A percentile compares a stretch with the other conserved stretches of the same genome.
Conservation (phyloP, 2,888 invertebrate species). For the Clunio marinus region DNA sequence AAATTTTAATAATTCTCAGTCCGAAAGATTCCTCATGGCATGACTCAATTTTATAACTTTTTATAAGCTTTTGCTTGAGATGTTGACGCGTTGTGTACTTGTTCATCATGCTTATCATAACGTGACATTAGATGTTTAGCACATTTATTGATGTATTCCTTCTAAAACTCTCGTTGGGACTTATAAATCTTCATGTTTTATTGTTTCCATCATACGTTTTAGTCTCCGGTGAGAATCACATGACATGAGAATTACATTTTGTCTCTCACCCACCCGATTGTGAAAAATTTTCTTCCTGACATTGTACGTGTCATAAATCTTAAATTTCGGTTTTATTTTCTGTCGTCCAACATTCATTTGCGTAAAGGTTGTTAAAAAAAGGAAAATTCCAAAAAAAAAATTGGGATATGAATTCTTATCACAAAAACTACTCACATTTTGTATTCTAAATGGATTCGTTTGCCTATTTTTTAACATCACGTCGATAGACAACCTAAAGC, state of each 20-base stretch:
- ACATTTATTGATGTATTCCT: conserved; percentile 7
- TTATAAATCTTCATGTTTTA: conserved; percentile 22
- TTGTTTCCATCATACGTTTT: background rate
- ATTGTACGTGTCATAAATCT: background rate
- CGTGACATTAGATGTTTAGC: background rate
- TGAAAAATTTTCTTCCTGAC: no score
- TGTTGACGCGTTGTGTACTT: background rate
- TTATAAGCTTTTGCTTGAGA: background rate
- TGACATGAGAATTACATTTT: conserved; percentile 6
- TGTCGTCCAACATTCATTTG: no score
- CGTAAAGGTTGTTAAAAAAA: no score
- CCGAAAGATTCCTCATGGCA: background rate
- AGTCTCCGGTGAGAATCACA: background rate
- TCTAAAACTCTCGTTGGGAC: conserved; percentile 28
- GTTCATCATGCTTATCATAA: background rate
- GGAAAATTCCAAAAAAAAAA: no score
- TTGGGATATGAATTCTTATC: no score
- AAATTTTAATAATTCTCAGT: background rate
- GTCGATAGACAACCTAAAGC: no score
- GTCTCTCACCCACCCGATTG: no score
- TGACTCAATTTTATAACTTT: background rate
- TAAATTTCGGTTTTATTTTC: no score
- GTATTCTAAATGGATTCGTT: no score
- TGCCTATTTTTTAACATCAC: no score
- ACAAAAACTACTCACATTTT: no score